Conservation (phyloP, 2,113 vertebrate genomes). For the Muscicapa adusta region DNA sequence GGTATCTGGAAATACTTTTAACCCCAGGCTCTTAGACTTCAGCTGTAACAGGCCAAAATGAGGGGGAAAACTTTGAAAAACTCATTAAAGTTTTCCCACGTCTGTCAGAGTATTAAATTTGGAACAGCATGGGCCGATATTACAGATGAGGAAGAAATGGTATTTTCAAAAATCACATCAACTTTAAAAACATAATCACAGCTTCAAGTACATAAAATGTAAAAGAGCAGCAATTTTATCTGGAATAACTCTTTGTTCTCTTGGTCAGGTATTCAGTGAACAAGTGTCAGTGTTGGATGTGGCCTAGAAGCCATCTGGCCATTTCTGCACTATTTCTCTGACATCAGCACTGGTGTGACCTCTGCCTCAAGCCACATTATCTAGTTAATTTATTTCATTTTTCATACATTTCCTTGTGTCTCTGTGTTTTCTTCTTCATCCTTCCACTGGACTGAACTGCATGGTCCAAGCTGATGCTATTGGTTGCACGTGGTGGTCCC, state of each 20-base stretch:
- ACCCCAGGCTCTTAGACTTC: neutral
- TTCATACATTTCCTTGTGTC: neutral
- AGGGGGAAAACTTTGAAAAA: neutral
- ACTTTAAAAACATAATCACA: neutral
- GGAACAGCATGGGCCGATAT: rapidly evolving
- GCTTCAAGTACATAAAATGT: neutral
- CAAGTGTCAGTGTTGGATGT: neutral
- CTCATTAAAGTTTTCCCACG: neutral
- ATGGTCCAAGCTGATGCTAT: neutral
- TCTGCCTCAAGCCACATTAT: neutral
- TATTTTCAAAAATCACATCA: neutral
- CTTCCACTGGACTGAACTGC: neutral
- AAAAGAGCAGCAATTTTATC: neutral
- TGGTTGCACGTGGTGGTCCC: neutral
- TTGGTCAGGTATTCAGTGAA: neutral
- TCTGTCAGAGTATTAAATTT: neutral
- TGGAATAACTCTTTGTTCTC: neutral
- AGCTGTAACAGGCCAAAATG: neutral
- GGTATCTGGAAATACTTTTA: neutral
- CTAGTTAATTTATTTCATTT: neutral
- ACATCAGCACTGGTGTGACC: neutral
- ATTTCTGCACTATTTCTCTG: neutral
- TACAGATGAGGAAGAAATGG: neutral
- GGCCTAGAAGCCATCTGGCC: neutral
- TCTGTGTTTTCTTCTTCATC: neutral